phyloP scores from a whole-genome alignment of 1,140 invertebrate genomes.

The Aphidius gifuensis region DNA sequence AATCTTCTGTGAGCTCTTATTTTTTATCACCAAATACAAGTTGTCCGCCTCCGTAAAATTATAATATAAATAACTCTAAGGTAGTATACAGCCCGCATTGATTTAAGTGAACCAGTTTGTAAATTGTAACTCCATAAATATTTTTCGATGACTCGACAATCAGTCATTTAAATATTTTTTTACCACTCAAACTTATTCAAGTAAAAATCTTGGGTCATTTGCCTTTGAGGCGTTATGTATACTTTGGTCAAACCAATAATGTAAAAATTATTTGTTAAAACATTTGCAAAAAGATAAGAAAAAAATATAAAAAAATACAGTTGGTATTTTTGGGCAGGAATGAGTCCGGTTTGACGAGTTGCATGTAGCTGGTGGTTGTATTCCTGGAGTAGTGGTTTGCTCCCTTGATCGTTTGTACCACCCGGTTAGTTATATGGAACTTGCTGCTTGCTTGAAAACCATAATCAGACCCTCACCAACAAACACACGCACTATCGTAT shows the following conservation, averaged over 20 bases:
- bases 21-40: too few species aligned
- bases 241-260: not conserved
- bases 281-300: not conserved
- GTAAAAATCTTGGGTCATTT: not conserved
- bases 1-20: too few species aligned
- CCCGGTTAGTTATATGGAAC: too few species aligned
- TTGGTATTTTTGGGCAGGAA: slow-evolving; percentile 36
- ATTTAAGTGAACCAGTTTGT: too few species aligned
- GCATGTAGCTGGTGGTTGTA: not conserved
- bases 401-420: slow-evolving; percentile 38
- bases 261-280: not conserved
- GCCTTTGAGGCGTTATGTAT: not conserved
- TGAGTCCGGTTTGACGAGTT: slow-evolving; percentile 44
- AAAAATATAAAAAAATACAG: not conserved
- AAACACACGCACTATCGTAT: too few species aligned
- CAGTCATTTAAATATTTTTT: too few species aligned
- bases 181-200: not conserved
- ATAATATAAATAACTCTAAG: too few species aligned
- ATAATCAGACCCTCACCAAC: too few species aligned
- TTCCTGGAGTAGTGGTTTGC: not conserved
- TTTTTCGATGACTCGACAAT: too few species aligned
- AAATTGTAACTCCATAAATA: too few species aligned
- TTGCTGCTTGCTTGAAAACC: not conserved
- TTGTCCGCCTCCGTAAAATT: too few species aligned
- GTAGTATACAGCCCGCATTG: too few species aligned